Conservation (phyloP, 1,140 invertebrate species). For the Drosophila tropicalis region DNA sequence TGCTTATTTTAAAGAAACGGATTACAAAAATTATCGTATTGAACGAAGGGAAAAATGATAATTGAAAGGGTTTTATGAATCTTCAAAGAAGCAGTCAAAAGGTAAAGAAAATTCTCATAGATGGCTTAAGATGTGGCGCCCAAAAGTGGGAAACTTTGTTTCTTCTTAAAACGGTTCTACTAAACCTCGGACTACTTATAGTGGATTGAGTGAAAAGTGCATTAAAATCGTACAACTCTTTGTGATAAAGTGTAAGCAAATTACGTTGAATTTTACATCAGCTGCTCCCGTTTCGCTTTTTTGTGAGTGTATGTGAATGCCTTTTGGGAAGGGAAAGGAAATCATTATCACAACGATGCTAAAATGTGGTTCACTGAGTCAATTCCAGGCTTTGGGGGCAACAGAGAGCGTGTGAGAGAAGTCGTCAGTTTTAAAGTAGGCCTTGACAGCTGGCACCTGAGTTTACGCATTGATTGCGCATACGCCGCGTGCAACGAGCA, state of each 20-base stretch:
- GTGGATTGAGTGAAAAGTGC: too few relatives aligned
- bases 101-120: too few relatives aligned
- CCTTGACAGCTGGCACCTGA: conserved; percentile 47
- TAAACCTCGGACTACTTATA: too few relatives aligned
- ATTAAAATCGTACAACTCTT: too few relatives aligned
- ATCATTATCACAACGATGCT: not conserved
- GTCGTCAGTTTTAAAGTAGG: conserved; percentile 15
- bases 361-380: conserved; percentile 2
- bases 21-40: too few relatives aligned
- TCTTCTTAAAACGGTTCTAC: too few relatives aligned
- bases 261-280: not conserved
- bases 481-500: conserved; percentile 62
- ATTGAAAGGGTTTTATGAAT: too few relatives aligned
- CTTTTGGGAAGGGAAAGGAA: not conserved
- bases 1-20: too few relatives aligned
- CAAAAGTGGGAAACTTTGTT: too few relatives aligned
- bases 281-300: not conserved
- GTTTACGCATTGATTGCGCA: conserved; percentile 65
- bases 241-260: not conserved
- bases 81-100: too few relatives aligned
- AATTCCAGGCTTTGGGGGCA: not conserved
- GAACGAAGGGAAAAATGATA: too few relatives aligned
- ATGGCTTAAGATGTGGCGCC: too few relatives aligned
- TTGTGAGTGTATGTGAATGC: not conserved
- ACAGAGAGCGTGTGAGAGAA: conserved; percentile 6